Conservation (phyloP, 2,113 vertebrate genomes). For the Arvicanthis niloticus region DNA sequence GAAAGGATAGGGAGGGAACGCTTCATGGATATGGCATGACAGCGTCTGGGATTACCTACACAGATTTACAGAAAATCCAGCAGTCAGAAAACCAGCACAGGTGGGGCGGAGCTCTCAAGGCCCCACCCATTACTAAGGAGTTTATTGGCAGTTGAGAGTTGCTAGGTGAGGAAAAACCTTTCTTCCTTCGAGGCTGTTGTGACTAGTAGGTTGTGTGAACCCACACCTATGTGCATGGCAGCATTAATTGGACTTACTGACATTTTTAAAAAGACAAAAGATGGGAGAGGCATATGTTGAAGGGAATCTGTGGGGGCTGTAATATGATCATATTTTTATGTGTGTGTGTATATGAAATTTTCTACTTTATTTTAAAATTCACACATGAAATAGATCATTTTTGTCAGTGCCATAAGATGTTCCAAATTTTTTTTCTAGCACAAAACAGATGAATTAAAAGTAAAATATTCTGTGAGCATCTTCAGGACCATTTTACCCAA, state of each 20-base stretch:
- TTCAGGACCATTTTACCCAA: not conserved
- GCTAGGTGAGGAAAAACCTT: not conserved
- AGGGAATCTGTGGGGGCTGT: not conserved
- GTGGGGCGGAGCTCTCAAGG: no score
- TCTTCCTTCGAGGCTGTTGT: not conserved
- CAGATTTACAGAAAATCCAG: not conserved
- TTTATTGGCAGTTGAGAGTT: not conserved
- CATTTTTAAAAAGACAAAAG: not conserved
- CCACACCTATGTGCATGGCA: not conserved
- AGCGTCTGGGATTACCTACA: no score
- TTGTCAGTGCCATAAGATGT: not conserved
- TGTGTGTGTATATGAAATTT: not conserved
- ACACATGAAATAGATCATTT: not conserved
- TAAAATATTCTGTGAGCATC: not conserved
- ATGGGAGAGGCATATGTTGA: not conserved
- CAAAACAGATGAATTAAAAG: not conserved
- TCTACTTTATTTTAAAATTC: not conserved
- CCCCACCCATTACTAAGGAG: not conserved
- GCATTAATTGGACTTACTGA: not conserved
- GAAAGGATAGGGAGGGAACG: not conserved
- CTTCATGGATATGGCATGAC: not conserved
- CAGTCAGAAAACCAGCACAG: not conserved
- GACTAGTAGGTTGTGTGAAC: not conserved
- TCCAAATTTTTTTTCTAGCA: not conserved
- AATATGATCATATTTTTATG: not conserved